Conservation (phyloP, 2,888 invertebrate genomes). For the Frankliniella intonsa region DNA sequence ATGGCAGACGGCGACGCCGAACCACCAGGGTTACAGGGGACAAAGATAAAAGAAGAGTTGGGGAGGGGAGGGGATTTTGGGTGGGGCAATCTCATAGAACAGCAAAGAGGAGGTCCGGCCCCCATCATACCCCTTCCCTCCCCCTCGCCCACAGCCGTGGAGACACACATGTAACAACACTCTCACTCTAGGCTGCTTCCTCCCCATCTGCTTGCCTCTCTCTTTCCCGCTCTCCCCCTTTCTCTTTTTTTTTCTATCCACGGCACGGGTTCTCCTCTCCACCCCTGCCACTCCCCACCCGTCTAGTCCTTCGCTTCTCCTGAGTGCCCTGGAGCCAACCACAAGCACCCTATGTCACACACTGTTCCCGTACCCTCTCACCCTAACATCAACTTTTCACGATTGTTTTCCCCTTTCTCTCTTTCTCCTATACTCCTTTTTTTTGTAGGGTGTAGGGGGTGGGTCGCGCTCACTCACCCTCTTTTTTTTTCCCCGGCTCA, state of each 20-base stretch:
- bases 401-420: conserved; percentile 22
- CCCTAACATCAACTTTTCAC: conserved; percentile 19
- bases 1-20: neutral
- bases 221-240: neutral
- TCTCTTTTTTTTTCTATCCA: neutral
- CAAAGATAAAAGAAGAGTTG: conserved; percentile 15
- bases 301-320: neutral
- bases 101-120: conserved; percentile 5
- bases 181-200: neutral
- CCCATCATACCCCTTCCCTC: neutral
- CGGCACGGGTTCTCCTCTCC: neutral
- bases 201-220: neutral
- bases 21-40: neutral
- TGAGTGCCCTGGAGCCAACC: conserved; percentile 21
- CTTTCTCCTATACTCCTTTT: neutral
- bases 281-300: neutral
- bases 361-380: conserved; percentile 12
- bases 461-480: neutral
- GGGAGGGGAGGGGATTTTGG: neutral
- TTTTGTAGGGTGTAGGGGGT: neutral
- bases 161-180: conserved; percentile 10
- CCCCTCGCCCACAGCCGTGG: neutral
- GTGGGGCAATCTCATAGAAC: conserved; percentile 15
- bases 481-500: neutral
- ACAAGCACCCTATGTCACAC: conserved; percentile 19